Percentiles rank a stretch among this genome's conserved stretches.
Conservation (phyloP, 2,888 invertebrate genomes). For the Philereme transversata region DNA sequence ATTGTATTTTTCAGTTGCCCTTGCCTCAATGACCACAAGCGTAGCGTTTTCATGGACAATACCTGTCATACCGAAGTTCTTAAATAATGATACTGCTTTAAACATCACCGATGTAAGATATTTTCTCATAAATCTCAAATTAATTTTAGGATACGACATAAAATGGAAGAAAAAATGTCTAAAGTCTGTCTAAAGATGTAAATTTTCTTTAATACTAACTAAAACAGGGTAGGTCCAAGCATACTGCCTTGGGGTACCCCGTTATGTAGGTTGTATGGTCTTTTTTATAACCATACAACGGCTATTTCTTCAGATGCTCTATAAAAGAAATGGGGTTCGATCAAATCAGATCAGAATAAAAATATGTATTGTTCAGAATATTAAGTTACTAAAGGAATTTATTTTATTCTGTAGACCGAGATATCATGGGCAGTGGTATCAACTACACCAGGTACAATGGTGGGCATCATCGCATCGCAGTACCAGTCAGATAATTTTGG, state of each 20-base stretch:
- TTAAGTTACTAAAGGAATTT: too few species aligned
- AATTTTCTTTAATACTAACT: neutral
- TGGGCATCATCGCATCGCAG: constrained; percentile 55
- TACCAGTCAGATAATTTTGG: constrained; percentile 58
- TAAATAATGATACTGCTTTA: constrained; percentile 49
- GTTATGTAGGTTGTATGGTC: too few species aligned
- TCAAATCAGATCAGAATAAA: too few species aligned
- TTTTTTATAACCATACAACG: too few species aligned
- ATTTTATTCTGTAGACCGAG: constrained; percentile 49
- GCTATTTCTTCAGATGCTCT: too few species aligned
- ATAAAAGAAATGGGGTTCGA: too few species aligned
- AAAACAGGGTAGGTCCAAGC: neutral
- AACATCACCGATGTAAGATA: constrained; percentile 50
- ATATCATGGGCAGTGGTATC: constrained; percentile 62
- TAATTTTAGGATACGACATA: too few species aligned
- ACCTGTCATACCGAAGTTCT: constrained; percentile 54
- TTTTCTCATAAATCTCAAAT: too few species aligned
- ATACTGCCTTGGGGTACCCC: neutral
- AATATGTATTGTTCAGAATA: too few species aligned
- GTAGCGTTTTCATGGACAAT: constrained; percentile 61
- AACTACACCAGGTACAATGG: constrained; percentile 55
- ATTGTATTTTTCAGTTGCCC: constrained; percentile 54
- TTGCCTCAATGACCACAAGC: constrained; percentile 58
- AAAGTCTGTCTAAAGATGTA: too few species aligned
- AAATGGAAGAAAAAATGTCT: too few species aligned